Evolutionary conservation across 37 sponge, comb jelly and placozoan genomes (phyloP), one percentile per base, ranked within the genome.

Genomic region (Corticium candelabrum): DNA sequence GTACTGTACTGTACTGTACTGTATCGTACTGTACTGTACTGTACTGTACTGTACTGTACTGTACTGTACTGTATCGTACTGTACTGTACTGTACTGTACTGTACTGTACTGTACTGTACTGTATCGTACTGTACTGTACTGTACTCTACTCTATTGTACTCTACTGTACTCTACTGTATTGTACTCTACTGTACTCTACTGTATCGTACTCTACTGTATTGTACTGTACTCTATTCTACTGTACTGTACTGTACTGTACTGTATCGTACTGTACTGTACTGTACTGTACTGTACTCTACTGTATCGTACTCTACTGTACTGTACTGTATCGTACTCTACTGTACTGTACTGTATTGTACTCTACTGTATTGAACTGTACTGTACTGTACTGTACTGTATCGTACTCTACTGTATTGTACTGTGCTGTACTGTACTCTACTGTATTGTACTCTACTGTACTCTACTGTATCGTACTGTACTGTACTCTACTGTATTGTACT

Each of bases 41-140:
- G 43, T 11, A 56, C 33, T 76, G 77, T 76, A 76, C 77, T 76
- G 43, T 43, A 70, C 73, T 70, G 40, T 76, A 27, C 43, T 76
- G 43, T 76, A 76, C 77, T 76, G 77, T 76, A 76, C 77, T 76
- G 77, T 76, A 76, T 62, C 41, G 77, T 76, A 76, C 77, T 50
- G 43, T 76, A 76, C 77, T 76, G 43, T 76, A 37, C 77, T 76
- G 77, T 76, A 76, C 77, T 76, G 77, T 76, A 15, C 73, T 70
- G 73, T 15, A 76, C 77, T 76, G 77, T 76, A 76, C 77, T 76
- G 77, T 76, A 76, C 77, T 76, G 43, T 38, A 11, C 40, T 38
- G 40, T 76, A 43, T 30, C 27, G 77, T 76, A 43, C 40, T 70
- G 41, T 76, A 76, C 77, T 76, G 77, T 76, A 43, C 73, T 70